Evolutionary conservation across 1,140 invertebrate species (phyloP), one percentile per base, ranked within the genome.

Genomic region (Leptonema lineaticorne): DNA sequence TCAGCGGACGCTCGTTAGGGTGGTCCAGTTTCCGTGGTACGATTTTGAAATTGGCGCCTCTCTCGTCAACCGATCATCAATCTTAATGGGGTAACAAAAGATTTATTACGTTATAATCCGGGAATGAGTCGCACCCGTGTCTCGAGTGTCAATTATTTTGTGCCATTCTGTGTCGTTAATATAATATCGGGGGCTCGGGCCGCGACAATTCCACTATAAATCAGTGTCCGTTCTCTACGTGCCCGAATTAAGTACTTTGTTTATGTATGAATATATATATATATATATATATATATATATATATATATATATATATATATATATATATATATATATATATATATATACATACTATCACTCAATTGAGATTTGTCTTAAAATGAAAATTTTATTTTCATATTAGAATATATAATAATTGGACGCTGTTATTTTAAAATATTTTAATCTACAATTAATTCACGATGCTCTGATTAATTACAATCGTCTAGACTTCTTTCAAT

Each of bases 31-130:
- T n/a, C 46, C 20, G 46, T 11, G 5, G 5, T 33, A 33, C 29
- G 11, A n/a, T n/a, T n/a, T n/a, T n/a, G 37, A 9, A 14, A 41
- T 41, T 41, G 37, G 37, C 37, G 37, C 37, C 37, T 41, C 37
- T n/a, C n/a, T n/a, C 37, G 3, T 14, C 11, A 1, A 20, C 27
- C 50, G 20, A 53, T 53, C 50, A 53, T 53, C 50, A 53, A 53
- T 53, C 50, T 53, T 53, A 53, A 53, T 53, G 50, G 50, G 22
- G 22, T 26, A 53, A 53, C 50, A 53, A 53, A 53, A 53, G 50
- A 53, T 53, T 53, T 53, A 53, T 53, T 22, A 24, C 50, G 50
- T 53, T 53, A 53, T 53, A 53, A 26, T 53, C 50, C 50, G 1
- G 50, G 24, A 26, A 53, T 22, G 50, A 53, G 50, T 18, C 20